Conservation (phyloP, 2,797 vertebrate genomes). For the Diplodus sargus region DNA sequence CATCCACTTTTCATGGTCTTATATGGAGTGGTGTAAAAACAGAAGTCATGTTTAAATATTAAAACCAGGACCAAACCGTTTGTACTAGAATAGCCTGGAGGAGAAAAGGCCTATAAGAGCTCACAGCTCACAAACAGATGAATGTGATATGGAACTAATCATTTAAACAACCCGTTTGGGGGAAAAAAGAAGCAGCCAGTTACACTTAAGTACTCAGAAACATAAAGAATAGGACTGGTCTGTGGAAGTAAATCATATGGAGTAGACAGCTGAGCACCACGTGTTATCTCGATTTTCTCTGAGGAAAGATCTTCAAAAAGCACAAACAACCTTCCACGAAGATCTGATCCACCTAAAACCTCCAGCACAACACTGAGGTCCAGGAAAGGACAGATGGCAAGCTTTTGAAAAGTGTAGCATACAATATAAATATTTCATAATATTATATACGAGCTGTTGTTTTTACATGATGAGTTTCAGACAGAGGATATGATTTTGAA, state of each 20-base stretch:
- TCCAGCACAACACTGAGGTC: not conserved
- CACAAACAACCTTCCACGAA: not conserved
- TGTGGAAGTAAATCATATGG: not conserved
- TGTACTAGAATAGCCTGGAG: not conserved
- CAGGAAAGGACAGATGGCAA: not conserved
- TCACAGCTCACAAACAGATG: conserved; percentile 8
- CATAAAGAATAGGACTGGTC: not conserved
- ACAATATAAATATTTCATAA: not conserved
- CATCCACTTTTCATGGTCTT: conserved; percentile 2
- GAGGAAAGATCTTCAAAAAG: not conserved
- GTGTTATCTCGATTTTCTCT: conserved; percentile 10
- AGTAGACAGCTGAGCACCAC: not conserved
- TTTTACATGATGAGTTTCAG: not conserved
- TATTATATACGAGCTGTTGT: not conserved
- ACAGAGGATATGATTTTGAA: not conserved
- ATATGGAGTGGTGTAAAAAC: not conserved
- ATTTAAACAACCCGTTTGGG: conserved; percentile 1
- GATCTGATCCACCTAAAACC: not conserved
- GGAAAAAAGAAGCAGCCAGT: not conserved
- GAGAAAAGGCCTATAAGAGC: not conserved
- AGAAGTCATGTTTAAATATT: conserved; percentile 4
- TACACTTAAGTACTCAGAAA: conserved; percentile 2
- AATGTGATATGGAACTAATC: conserved; percentile 14
- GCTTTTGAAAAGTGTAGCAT: not conserved
- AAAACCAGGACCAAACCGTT: conserved; percentile 20